Base-by-base conservation (phyloP, 92 coral and sea anemone genomes). In the Phenganax subtilis region DNA sequence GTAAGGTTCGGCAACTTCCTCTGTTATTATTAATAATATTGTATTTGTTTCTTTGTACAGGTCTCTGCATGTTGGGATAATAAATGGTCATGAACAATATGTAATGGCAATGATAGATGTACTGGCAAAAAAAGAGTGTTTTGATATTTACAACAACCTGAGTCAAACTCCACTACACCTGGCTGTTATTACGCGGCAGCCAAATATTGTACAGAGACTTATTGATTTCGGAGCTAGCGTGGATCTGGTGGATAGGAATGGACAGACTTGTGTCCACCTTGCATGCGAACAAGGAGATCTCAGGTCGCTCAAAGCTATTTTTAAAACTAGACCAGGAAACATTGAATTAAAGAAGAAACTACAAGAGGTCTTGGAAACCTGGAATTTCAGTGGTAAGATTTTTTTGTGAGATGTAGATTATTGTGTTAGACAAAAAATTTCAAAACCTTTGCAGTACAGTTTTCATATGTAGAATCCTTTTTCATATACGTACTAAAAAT, bases 181-280 rank as follows among this genome's bases (percentile, higher is more conserved):
- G 52, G 97, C 98, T 28, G 88, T 87, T 12, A 87, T 93, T 68
- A 93, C 98, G 29, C 86, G 89, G 63, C 94, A 93, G 72, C 87
- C 93, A 10, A 71, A 83, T 12, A 81, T 92, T 44, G 86, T 91
- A 51, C 88, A 86, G 12, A 63, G 85, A 16, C 82, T 93, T 16
- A 82, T 93, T 0, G 89, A 77, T 12, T 82, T 80, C 3, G 98
- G 97, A 20, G 98, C 92, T 47, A 67, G 65, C 60, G 81, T 89
- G 9, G 92, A 93, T 76, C 66, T 87, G 51, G 90, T 88, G 0
- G 98, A 93, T 72, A 90, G 98, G 30, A 81, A 88, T 80, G 98
- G 98, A 10, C 90, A 91, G 84, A 93, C 93, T 5, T 89, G 97
- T 17, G 84, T 93, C 25, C 98, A 93, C 79, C 87, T 93, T 44